These are phyloP conservation scores for Chouioia cunea DNA, from an alignment of 2,888 invertebrate species.

Conservation along the genomic window DNA sequence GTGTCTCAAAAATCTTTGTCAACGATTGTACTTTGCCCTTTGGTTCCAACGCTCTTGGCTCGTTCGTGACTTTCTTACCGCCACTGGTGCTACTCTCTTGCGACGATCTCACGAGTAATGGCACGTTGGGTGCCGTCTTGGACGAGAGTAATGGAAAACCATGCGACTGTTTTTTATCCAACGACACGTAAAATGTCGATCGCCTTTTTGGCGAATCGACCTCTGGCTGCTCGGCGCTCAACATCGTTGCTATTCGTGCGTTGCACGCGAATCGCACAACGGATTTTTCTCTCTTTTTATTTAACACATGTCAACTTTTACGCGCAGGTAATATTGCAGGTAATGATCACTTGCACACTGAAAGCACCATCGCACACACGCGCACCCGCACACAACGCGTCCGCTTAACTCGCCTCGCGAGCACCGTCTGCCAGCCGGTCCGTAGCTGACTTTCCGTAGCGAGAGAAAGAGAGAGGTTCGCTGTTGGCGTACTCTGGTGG, in stretches of 20 bases:
- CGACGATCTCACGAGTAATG: too few relatives aligned
- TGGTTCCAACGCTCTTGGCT: constrained; percentile 41
- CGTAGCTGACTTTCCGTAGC: not conserved
- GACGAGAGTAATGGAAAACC: constrained; percentile 66
- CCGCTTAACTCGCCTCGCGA: constrained; percentile 48
- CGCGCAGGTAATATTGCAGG: too few relatives aligned
- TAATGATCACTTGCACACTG: not conserved
- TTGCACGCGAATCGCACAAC: too few relatives aligned
- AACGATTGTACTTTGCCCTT: constrained; percentile 64
- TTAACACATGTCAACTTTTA: not conserved
- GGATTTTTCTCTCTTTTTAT: not conserved
- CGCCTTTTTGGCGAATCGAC: constrained; percentile 68
- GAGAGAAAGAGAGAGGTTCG: constrained; percentile 21
- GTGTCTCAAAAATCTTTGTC: constrained; percentile 64
- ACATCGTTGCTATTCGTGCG: too few relatives aligned
- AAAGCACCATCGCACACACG: not conserved
- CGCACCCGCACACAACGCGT: constrained; percentile 43
- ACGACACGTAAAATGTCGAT: constrained; percentile 82
- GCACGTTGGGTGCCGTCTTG: constrained; percentile 56
- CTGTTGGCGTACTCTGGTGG: constrained; percentile 13
- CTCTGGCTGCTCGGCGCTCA: too few relatives aligned
- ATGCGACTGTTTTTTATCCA: constrained; percentile 69
- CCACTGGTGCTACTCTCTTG: not conserved
- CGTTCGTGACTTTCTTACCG: constrained; percentile 23
- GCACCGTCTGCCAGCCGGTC: too few relatives aligned